phyloP scores from a whole-genome alignment of 2,888 invertebrate species.

The Cynaeus angustus region DNA sequence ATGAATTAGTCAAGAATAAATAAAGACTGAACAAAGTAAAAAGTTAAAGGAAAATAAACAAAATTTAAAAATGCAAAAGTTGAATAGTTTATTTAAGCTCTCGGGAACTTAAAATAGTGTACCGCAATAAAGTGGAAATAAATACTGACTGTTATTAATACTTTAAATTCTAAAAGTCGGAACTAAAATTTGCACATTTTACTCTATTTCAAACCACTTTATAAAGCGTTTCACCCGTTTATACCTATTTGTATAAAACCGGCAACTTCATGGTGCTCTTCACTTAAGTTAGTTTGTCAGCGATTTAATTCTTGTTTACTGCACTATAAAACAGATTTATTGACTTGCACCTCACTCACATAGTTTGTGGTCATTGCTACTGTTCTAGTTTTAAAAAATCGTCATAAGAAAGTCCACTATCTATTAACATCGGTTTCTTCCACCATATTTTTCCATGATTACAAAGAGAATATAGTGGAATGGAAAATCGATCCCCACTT shows the following conservation, averaged over 20 bases:
- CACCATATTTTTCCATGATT: conserved; percentile 7
- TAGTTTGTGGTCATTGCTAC: background rate
- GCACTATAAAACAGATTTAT: conserved; percentile 20
- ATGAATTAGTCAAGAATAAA: background rate
- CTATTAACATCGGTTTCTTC: conserved; percentile 7
- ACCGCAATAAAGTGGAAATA: conserved; percentile 27
- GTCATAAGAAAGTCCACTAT: conserved; percentile 3
- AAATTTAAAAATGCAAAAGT: conserved; percentile 17
- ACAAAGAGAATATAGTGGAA: conserved; percentile 16
- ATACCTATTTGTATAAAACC: background rate
- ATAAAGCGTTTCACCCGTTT: background rate
- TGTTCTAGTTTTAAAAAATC: background rate
- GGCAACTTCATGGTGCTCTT: conserved; percentile 5
- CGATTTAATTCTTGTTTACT: conserved; percentile 8
- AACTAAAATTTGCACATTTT: too few species aligned
- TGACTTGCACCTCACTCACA: conserved; percentile 1
- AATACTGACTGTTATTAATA: conserved; percentile 20
- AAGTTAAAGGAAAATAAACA: conserved; percentile 14
- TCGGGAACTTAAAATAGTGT: conserved; percentile 17
- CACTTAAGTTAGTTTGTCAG: conserved; percentile 19
- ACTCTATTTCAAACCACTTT: background rate
- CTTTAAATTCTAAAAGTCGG: background rate
- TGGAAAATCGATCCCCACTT: conserved; percentile 22
- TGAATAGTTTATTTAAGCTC: conserved; percentile 4
- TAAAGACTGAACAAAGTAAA: background rate